A percentile compares a stretch with the other conserved stretches of the same genome.
Evolutionary conservation across 64 coral and sea anemone genomes (phyloP).

Genomic region (Porites lutea): DNA sequence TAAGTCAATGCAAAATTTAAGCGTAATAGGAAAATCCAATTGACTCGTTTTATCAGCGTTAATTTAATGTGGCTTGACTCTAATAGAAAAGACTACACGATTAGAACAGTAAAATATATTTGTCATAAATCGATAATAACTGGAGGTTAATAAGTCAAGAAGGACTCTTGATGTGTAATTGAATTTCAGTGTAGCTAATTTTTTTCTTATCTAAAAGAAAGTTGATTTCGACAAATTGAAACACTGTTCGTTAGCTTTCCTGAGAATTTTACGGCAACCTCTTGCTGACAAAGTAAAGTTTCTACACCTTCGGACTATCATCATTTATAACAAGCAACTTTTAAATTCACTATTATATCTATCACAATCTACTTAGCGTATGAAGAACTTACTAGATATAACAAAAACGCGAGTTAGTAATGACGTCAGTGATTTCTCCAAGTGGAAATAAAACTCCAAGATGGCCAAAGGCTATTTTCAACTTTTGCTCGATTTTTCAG

Average conservation of each 20-base stretch:
- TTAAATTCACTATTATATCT: too few species aligned
- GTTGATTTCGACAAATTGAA: background rate
- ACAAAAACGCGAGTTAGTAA: too few species aligned
- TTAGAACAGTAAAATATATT: background rate
- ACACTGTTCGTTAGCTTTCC: background rate
- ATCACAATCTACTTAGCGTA: too few species aligned
- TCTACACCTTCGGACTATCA: too few species aligned
- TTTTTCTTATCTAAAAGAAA: background rate
- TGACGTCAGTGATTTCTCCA: too few species aligned
- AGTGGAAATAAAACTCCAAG: too few species aligned
- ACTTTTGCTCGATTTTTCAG: too few species aligned
- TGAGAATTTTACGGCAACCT: too few species aligned
- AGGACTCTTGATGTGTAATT: slow-evolving; percentile 2
- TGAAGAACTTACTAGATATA: too few species aligned
- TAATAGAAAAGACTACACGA: background rate
- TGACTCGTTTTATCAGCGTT: background rate
- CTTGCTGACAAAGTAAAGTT: too few species aligned
- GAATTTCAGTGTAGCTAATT: background rate
- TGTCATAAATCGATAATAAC: background rate
- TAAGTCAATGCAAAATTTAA: background rate
- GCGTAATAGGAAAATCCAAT: background rate
- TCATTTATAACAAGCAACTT: too few species aligned
- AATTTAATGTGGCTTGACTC: background rate
- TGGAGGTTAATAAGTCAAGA: background rate
- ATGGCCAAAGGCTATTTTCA: too few species aligned